Percentiles rank a stretch among this genome's conserved stretches.
Conservation (phyloP, 2,797 vertebrate genomes). For the Alca torda region DNA sequence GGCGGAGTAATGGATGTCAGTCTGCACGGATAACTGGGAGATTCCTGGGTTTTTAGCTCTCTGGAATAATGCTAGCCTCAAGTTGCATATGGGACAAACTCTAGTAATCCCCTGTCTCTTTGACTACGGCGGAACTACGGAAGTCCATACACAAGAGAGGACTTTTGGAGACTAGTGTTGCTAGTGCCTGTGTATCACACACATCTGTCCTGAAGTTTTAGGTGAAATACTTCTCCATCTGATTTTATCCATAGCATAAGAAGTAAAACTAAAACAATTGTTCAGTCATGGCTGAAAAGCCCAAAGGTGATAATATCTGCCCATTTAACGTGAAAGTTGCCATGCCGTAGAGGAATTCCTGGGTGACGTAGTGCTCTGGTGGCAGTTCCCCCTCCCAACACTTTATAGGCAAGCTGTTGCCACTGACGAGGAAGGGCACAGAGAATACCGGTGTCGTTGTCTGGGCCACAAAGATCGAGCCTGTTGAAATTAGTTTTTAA, state of each 20-base stretch:
- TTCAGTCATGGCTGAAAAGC: not conserved
- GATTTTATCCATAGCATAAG: not conserved
- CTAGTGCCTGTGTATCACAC: accelerated
- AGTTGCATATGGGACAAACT: not conserved
- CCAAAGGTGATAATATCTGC: not conserved
- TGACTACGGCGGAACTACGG: not conserved
- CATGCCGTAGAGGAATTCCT: not conserved
- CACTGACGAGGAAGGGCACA: not conserved
- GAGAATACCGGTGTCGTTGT: not conserved
- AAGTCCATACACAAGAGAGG: not conserved
- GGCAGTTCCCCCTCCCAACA: not conserved
- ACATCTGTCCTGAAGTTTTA: not conserved
- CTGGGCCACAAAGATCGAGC: accelerated
- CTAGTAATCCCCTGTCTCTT: not conserved
- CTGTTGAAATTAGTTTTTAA: not conserved
- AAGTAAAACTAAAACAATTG: not conserved
- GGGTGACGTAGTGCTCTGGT: not conserved
- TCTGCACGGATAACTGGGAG: not conserved
- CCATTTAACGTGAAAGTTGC: not conserved
- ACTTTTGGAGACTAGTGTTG: not conserved
- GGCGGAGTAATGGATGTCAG: not conserved
- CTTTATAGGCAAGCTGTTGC: not conserved
- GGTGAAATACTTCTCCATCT: not conserved
- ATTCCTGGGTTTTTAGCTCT: not conserved
- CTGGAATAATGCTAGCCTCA: not conserved